Base-by-base conservation (phyloP, 2,797 vertebrate species). In the Silurus aristotelis region DNA sequence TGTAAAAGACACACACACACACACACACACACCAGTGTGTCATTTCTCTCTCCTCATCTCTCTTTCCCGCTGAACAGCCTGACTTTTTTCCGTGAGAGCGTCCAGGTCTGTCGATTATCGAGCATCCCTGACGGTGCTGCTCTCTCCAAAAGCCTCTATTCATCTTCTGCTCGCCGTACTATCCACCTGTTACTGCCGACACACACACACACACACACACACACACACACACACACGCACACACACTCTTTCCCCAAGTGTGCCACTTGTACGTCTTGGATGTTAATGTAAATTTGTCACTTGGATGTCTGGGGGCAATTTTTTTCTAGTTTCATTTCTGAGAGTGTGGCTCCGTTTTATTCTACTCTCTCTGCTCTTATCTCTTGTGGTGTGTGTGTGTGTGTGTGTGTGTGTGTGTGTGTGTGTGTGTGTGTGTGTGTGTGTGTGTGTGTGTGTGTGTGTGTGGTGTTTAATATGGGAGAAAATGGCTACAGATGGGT, bases 401-500 rank as follows among this genome's bases (percentile, higher is more conserved):
- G 58, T 86, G 61, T 79, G 75, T 60, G 75, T 83, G 73, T 84
- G 71, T 84, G 71, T 63, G 68, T 73, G 70, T 83, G 70, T 75
- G 56, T 83, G 73, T 84, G 77, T 86, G 68, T 67, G 75, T 70
- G 82, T 72, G 61, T 85, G 66, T 76, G 71, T 48, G 77, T 63
- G 68, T 73, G 70, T 83, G 70, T 75, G 56, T 83, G 73, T 84
- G 77, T 86, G 68, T 67, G 75, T 70, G 82, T 72, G 61, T 85
- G 66, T 76, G 71, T 48, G 77, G 20, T 80, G 71, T 84, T 75
- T 92, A 83, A 90, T 92, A 93, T 93, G 93, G 93, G 92, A 66
- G 93, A 93, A 92, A 90, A 89, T 92, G 92, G 92, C 93, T 93
- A 92, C 92, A 94, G 94, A 91, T 88, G 93, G 93, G 87, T 88